Evolutionary conservation across 2,888 invertebrate genomes (phyloP).

Genomic region (Chymomyza amoena): DNA sequence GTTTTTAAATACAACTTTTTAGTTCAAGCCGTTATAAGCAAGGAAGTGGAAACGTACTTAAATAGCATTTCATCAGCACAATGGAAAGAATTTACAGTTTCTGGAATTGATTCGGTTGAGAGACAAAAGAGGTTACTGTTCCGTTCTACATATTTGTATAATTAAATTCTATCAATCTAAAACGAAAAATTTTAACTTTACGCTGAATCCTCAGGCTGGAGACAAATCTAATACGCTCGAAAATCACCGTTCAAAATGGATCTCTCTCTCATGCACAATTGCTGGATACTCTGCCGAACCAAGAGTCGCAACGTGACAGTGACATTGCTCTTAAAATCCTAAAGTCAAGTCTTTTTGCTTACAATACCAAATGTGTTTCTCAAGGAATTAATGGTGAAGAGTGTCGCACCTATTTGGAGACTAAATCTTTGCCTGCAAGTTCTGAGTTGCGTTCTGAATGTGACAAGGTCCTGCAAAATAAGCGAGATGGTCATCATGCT

Average conservation of each 20-base stretch:
- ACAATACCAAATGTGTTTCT: conserved; percentile 68
- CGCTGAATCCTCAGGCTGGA: conserved; percentile 62
- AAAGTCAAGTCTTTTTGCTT: conserved; percentile 70
- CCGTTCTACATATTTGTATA: neutral
- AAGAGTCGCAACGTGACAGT: conserved; percentile 63
- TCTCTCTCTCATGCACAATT: conserved; percentile 75
- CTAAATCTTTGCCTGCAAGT: conserved; percentile 80
- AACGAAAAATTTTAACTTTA: neutral
- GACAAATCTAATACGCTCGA: conserved; percentile 60
- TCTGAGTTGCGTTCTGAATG: conserved; percentile 82
- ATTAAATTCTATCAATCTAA: neutral
- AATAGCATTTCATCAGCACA: conserved; percentile 41
- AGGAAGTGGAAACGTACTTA: conserved; percentile 28
- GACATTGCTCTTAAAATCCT: conserved; percentile 73
- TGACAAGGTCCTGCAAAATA: conserved; percentile 68
- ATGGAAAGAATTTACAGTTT: conserved; percentile 45
- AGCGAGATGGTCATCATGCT: conserved; percentile 65
- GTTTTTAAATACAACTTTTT: neutral
- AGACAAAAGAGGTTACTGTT: conserved; percentile 52
- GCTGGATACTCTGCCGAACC: conserved; percentile 73
- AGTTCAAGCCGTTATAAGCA: conserved; percentile 35
- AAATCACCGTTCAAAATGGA: conserved; percentile 72
- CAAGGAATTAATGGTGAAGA: conserved; percentile 79
- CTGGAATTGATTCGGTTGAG: conserved; percentile 52
- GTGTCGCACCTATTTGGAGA: conserved; percentile 82